Evolutionary conservation across 2,888 invertebrate genomes (phyloP).

Genomic region (Lycophotia porphyrea): DNA sequence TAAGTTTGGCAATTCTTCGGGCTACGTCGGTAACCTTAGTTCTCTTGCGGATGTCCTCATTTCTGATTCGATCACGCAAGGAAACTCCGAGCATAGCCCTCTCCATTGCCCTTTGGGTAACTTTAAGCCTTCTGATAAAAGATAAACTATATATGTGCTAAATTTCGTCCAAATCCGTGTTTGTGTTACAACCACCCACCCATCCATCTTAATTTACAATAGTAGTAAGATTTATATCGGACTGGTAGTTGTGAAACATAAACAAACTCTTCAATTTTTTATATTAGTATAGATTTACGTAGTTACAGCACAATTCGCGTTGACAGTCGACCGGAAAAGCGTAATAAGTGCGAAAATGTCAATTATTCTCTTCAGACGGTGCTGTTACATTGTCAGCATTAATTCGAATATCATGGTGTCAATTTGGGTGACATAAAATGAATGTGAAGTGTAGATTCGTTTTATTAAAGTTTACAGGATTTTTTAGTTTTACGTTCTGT

Average conservation of each 20-base stretch:
- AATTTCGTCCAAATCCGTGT: too few relatives aligned
- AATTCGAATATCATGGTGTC: conserved; percentile 56
- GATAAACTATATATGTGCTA: too few relatives aligned
- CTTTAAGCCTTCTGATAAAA: too few relatives aligned
- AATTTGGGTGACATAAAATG: conserved; percentile 55
- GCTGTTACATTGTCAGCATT: conserved; percentile 57
- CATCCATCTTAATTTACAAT: not conserved
- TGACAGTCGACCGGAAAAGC: conserved; percentile 46
- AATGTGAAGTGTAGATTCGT: conserved; percentile 44
- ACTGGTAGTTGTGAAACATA: not conserved
- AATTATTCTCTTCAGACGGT: conserved; percentile 62
- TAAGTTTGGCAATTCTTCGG: too few relatives aligned
- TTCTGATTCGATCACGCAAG: too few relatives aligned
- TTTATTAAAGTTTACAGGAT: conserved; percentile 17
- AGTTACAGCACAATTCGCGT: conserved; percentile 37
- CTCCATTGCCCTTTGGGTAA: too few relatives aligned
- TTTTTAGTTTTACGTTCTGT: not conserved
- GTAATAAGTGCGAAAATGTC: conserved; percentile 61
- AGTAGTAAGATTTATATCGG: not conserved
- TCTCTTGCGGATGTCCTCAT: too few relatives aligned
- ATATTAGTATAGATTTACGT: conserved; percentile 30
- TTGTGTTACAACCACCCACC: not conserved
- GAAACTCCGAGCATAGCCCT: too few relatives aligned
- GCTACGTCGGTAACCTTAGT: too few relatives aligned
- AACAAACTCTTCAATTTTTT: not conserved